Percentiles rank a stretch among this genome's conserved stretches.
These are phyloP conservation scores for Lepus townsendii DNA, from an alignment of 2,797 vertebrate species.

Conservation along the genomic window DNA sequence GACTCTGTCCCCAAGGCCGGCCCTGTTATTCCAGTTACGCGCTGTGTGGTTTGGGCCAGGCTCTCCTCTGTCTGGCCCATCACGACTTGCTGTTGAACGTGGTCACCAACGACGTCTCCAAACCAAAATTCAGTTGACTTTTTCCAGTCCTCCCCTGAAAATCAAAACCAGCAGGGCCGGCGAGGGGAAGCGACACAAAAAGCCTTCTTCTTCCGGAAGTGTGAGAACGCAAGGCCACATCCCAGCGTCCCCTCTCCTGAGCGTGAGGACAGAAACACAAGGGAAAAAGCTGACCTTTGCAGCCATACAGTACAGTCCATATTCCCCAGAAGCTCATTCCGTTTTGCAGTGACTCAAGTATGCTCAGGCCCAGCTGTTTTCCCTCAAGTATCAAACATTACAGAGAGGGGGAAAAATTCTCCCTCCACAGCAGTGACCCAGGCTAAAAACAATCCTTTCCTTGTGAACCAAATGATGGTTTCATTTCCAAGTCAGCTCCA, in stretches of 20 bases:
- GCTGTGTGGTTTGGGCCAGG: conserved; percentile 87
- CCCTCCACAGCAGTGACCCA: conserved; percentile 89
- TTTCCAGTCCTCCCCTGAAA: conserved; percentile 83
- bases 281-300: conserved; percentile 91
- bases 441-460: conserved; percentile 91
- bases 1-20: conserved; percentile 79
- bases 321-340: conserved; percentile 90
- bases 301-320: conserved; percentile 88
- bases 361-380: conserved; percentile 91
- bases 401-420: conserved; percentile 86
- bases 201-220: conserved; percentile 73
- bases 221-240: conserved; percentile 71
- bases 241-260: conserved; percentile 77
- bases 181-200: conserved; percentile 81
- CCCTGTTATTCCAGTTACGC: conserved; percentile 85
- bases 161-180: conserved; percentile 88
- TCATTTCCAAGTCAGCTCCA: conserved; percentile 86
- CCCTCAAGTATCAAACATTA: conserved; percentile 92
- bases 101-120: conserved; percentile 87
- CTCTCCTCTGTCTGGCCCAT: conserved; percentile 88
- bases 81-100: conserved; percentile 83
- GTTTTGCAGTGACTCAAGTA: conserved; percentile 87
- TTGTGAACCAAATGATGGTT: conserved; percentile 89
- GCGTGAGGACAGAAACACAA: conserved; percentile 85
- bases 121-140: conserved; percentile 86